Evolutionary conservation across 2,888 invertebrate species (phyloP).

Genomic region (Eudemis profundana): DNA sequence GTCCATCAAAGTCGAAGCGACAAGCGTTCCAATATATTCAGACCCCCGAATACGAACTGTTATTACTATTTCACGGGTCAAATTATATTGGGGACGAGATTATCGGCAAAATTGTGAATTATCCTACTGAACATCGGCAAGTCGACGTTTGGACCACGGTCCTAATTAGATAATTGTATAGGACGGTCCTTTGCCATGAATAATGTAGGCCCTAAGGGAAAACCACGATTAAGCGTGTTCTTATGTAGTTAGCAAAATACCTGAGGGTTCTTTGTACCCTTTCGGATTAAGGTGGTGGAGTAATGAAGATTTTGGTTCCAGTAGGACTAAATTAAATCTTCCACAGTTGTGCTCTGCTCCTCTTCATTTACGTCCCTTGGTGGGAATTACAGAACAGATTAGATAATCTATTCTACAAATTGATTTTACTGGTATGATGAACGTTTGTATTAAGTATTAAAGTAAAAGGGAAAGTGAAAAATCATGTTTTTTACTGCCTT

Average conservation of each 20-base stretch:
- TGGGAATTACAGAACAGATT: no score
- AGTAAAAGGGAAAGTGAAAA: no score
- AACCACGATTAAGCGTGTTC: conserved; percentile 18
- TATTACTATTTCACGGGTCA: no score
- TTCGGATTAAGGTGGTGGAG: conserved; percentile 19
- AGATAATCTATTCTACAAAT: no score
- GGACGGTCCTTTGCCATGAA: conserved; percentile 33
- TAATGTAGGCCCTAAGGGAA: conserved; percentile 33
- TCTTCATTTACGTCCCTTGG: conserved; percentile 1
- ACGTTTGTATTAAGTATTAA: no score
- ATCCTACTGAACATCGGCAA: conserved; percentile 26
- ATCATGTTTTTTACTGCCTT: no score
- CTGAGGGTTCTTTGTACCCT: conserved; percentile 20
- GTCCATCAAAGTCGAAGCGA: no score
- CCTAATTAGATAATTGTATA: conserved; percentile 40
- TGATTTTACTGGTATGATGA: no score
- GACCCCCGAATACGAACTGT: no score
- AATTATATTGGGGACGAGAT: no score
- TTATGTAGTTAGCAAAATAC: neutral
- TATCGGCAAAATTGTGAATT: no score
- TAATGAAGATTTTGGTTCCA: conserved; percentile 16
- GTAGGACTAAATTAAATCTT: neutral
- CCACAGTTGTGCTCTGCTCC: neutral
- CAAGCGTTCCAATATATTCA: no score
- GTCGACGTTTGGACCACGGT: conserved; percentile 19